These are phyloP conservation scores for Pseudomyrmex dendroicus DNA, from an alignment of 1,140 invertebrate species.

Conservation along the genomic window DNA sequence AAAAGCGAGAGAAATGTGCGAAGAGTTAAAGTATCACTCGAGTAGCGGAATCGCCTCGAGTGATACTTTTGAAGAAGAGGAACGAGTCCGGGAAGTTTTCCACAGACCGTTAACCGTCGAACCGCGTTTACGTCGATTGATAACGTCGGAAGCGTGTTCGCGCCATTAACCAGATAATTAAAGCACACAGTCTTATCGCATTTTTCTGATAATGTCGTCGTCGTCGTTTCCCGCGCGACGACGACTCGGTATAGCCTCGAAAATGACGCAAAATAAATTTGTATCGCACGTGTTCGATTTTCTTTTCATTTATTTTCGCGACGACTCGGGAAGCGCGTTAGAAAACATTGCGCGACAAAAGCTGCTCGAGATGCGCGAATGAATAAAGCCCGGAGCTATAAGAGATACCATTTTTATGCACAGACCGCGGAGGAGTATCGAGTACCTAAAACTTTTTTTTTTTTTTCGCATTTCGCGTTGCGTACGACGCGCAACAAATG, in stretches of 20 bases:
- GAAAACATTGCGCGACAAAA: too few relatives aligned
- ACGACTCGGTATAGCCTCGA: too few relatives aligned
- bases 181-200: conserved; percentile 51
- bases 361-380: too few relatives aligned
- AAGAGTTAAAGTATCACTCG: not conserved
- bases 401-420: too few relatives aligned
- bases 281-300: too few relatives aligned
- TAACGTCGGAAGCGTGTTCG: conserved; percentile 1
- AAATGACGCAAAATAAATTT: too few relatives aligned
- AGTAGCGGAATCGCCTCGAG: not conserved
- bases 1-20: not conserved
- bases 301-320: too few relatives aligned
- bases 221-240: too few relatives aligned
- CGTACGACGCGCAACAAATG: not conserved
- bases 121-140: conserved; percentile 2
- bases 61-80: not conserved
- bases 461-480: not conserved
- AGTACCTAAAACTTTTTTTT: not conserved
- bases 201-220: conserved; percentile 39
- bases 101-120: not conserved
- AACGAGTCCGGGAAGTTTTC: not conserved
- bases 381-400: too few relatives aligned
- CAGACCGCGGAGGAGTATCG: not conserved
- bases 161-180: conserved; percentile 51
- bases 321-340: too few relatives aligned